Evolutionary conservation across 2,113 vertebrate genomes (phyloP), one percentile per base, ranked within the genome.

Genomic region (Calidris pugnax): DNA sequence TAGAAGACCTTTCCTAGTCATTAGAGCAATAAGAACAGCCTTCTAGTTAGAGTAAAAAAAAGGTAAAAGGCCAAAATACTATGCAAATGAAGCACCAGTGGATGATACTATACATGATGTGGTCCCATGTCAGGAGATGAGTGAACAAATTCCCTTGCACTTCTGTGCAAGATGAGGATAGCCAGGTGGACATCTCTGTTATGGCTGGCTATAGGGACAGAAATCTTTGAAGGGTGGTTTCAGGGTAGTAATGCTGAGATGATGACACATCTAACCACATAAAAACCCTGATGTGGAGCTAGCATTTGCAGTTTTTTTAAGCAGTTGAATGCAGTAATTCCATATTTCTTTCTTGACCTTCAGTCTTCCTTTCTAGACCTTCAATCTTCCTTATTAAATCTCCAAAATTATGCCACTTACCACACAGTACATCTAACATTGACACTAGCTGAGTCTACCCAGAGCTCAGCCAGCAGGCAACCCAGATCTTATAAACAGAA

Each of bases 371-470:
- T 87, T 85, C 48, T 82, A 32, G 74, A 59, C 50, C 32, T 84
- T 86, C 73, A 51, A 15, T 7, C 2, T 73, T 77, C 7, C 17
- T 79, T 87, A 83, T 43, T 82, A 55, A 55, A 55, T 30, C 53
- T 55, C 28, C 28, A 55, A 91, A 90, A 74, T 6, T 5, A 32
- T 79, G 37, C 63, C 28, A 51, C 16, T 71, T 8, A 62, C 41
- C 1, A 0, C 48, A 23, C 4, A 48, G 43, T 43, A 17, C 18
- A n/a, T 7, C 22, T 14, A 43, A 4, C 12, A 15, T 68, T 82
- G 4, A 6, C 11, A 33, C 8, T 2, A 0, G 21, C 4, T 24
- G 45, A 79, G 23, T 67, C 43, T 81, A 12, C 9, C 8, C 6
- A 2, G 55, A 83, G 8, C n/a, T 80, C 45, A 73, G 32, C 20